Evolutionary conservation across 2,113 vertebrate genomes (phyloP).

Genomic region (Naja naja): DNA sequence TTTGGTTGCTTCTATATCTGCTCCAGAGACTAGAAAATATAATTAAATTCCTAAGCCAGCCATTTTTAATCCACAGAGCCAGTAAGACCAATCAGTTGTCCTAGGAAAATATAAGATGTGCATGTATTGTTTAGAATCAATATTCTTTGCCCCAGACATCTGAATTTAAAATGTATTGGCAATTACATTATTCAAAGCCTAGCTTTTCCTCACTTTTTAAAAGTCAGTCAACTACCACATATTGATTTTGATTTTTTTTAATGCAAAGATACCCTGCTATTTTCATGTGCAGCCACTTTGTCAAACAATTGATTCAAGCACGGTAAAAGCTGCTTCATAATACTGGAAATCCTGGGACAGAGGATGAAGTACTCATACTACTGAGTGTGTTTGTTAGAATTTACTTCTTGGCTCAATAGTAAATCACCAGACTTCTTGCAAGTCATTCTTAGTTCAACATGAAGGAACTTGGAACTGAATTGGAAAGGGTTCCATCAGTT

Average conservation of each 20-base stretch:
- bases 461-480: background rate
- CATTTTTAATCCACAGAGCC: background rate
- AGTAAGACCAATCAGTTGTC: background rate
- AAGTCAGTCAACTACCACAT: background rate
- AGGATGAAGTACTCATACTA: background rate
- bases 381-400: background rate
- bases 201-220: background rate
- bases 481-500: background rate
- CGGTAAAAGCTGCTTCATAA: background rate
- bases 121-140: background rate
- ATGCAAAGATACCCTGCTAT: background rate
- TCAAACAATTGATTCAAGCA: background rate
- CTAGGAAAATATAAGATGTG: background rate
- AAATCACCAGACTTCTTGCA: background rate
- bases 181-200: background rate
- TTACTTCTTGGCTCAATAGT: background rate
- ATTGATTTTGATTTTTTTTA: constrained; percentile 1
- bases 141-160: background rate
- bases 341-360: background rate
- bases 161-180: background rate
- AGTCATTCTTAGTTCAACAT: background rate
- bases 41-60: background rate
- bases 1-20: background rate
- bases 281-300: background rate
- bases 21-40: background rate